Base-by-base conservation (phyloP, 2,113 vertebrate species). In the Todiramphus chloris region DNA sequence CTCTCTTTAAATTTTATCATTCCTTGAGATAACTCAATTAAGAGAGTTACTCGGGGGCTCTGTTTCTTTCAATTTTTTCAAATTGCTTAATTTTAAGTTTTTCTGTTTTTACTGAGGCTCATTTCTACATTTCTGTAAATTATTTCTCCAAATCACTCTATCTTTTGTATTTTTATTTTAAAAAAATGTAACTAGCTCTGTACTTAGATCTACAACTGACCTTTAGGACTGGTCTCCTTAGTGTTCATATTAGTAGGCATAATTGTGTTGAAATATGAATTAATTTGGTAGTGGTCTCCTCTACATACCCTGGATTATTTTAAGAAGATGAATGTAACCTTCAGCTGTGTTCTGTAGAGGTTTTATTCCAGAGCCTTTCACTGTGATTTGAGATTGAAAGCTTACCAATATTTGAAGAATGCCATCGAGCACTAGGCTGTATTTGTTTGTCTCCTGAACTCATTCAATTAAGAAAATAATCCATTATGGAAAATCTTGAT, bases 401-500 rank as follows among this genome's bases (percentile, higher is more conserved):
- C 84, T 97, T 97, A 97, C 96, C 96, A 95, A 97, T 97, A 97
- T 97, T 93, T 97, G 94, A 96, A 97, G 94, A 96, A 97, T 76
- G 69, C 94, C 90, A 97, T 93, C 93, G 95, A 96, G 86, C 78
- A 84, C 83, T 39, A 88, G 90, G 82, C 48, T 95, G 88, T 90
- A 95, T 97, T 95, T 97, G 83, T 96, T 97, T 97, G 93, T 96
- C 94, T 96, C 76, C 95, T 93, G 83, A 94, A 96, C 95, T 93
- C 90, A 93, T 97, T 96, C 95, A 97, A 97, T 97, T 97, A 97
- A 88, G 86, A 95, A 97, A 97, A 97, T 97, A 97, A 97, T 97
- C 97, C 97, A 97, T 97, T 97, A 97, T 88, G 95, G 96, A 97
- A 97, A 97, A 96, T 95, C 96, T 97, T 97, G 96, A 97, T 97